Percentiles rank a stretch among this genome's conserved stretches.
These are phyloP conservation scores for Helarctos malayanus DNA, from an alignment of 2,797 vertebrate species.

Conservation along the genomic window DNA sequence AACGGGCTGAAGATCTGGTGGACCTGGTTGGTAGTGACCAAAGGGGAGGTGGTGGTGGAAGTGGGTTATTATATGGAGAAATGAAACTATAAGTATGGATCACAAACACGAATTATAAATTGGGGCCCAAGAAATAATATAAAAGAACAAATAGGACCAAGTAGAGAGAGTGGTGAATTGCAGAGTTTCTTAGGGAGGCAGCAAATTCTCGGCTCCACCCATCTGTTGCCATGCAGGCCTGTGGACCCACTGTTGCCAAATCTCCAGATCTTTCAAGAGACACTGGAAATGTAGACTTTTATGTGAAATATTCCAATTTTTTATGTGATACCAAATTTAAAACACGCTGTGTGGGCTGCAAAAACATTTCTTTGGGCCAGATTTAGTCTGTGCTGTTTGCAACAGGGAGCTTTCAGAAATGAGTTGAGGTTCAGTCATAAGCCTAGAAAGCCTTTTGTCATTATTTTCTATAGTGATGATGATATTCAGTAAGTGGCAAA, in stretches of 20 bases:
- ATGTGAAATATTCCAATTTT: neutral
- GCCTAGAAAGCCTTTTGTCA: neutral
- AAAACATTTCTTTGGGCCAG: neutral
- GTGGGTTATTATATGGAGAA: neutral
- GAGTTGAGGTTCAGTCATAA: neutral
- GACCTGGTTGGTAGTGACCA: neutral
- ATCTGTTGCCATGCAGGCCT: neutral
- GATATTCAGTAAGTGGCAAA: neutral
- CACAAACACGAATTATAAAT: neutral
- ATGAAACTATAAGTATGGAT: neutral
- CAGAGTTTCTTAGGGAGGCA: neutral
- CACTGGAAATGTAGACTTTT: neutral
- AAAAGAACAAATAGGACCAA: neutral
- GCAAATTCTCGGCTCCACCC: neutral
- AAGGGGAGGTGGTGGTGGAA: neutral
- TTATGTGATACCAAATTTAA: neutral
- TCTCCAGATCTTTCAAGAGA: neutral
- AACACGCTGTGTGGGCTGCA: neutral
- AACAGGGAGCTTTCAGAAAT: slow-evolving; percentile 12
- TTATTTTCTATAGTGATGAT: neutral
- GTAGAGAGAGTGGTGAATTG: neutral
- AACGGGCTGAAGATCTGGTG: neutral
- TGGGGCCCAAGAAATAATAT: neutral
- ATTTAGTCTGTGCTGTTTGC: neutral
- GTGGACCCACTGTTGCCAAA: neutral